Evolutionary conservation across 2,888 invertebrate genomes (phyloP).

Genomic region (Syritta pipiens): DNA sequence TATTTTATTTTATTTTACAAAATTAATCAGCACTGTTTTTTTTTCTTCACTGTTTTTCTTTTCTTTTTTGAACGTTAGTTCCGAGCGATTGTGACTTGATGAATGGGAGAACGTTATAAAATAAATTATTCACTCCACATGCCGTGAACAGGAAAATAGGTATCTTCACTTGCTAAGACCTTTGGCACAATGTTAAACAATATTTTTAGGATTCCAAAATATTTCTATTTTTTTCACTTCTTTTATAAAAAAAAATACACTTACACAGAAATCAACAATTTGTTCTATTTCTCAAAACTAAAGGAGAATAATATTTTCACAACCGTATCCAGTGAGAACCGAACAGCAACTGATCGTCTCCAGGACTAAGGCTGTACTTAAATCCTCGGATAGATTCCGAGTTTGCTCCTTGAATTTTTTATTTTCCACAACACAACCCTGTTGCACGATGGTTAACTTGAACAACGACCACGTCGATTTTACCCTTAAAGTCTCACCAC

Average conservation of each 20-base stretch:
- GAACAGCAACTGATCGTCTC: conserved; percentile 77
- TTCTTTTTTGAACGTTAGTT: too few relatives aligned
- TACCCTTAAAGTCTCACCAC: conserved; percentile 32
- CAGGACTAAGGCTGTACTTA: conserved; percentile 66
- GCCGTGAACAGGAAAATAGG: too few relatives aligned
- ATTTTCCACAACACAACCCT: conserved; percentile 5
- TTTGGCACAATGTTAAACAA: too few relatives aligned
- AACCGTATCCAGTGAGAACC: conserved; percentile 74
- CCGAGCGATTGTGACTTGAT: too few relatives aligned
- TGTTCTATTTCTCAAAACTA: background rate
- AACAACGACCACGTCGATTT: conserved; percentile 1
- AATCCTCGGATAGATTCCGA: conserved; percentile 75
- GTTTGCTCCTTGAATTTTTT: background rate
- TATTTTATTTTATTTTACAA: too few relatives aligned
- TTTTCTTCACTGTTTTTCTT: too few relatives aligned
- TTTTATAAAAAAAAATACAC: conserved; percentile 24
- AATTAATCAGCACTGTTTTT: too few relatives aligned
- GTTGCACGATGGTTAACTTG: too few relatives aligned
- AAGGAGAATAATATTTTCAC: conserved; percentile 56
- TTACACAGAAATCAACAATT: conserved; percentile 21
- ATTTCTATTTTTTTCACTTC: background rate
- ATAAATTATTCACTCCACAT: too few relatives aligned
- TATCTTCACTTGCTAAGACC: too few relatives aligned
- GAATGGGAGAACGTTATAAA: too few relatives aligned
- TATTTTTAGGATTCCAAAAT: too few relatives aligned